Percentiles rank a stretch among this genome's conserved stretches.
These are phyloP conservation scores for Sporophila hypoxantha DNA, from an alignment of 2,113 vertebrate genomes.

Conservation along the genomic window DNA sequence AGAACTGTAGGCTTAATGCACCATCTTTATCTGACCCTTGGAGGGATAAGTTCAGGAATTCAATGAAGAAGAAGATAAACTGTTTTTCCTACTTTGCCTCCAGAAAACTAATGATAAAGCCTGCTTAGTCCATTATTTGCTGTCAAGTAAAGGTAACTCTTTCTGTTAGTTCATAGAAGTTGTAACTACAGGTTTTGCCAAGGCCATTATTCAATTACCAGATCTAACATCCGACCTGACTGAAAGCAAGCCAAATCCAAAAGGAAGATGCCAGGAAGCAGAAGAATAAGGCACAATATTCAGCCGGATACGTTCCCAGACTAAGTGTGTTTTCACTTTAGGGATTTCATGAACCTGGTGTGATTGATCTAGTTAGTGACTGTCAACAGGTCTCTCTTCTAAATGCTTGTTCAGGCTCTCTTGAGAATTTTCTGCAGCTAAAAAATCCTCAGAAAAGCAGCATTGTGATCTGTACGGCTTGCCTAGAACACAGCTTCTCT, in stretches of 20 bases:
- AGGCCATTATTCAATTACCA: not conserved
- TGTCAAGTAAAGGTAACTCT: not conserved
- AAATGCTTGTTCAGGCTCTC: not conserved
- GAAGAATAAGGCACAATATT: not conserved
- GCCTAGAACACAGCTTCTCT: not conserved
- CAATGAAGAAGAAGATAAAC: not conserved
- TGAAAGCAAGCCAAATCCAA: not conserved
- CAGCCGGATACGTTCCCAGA: not conserved
- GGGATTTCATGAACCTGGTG: not conserved
- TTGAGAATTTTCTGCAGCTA: not conserved
- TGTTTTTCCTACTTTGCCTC: not conserved
- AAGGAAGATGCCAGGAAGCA: not conserved
- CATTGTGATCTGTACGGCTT: not conserved
- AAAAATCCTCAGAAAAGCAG: not conserved
- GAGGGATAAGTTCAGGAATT: not conserved
- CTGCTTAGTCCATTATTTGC: not conserved
- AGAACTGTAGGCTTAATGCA: not conserved
- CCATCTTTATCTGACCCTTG: not conserved
- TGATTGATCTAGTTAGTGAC: not conserved
- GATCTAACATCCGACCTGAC: not conserved
- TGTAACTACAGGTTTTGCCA: not conserved
- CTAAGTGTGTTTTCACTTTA: not conserved
- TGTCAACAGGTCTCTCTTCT: not conserved
- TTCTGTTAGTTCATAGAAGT: not conserved
- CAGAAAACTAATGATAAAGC: not conserved